These are phyloP conservation scores for Triplophysa rosa DNA, from an alignment of 2,113 vertebrate species.

Conservation along the genomic window DNA sequence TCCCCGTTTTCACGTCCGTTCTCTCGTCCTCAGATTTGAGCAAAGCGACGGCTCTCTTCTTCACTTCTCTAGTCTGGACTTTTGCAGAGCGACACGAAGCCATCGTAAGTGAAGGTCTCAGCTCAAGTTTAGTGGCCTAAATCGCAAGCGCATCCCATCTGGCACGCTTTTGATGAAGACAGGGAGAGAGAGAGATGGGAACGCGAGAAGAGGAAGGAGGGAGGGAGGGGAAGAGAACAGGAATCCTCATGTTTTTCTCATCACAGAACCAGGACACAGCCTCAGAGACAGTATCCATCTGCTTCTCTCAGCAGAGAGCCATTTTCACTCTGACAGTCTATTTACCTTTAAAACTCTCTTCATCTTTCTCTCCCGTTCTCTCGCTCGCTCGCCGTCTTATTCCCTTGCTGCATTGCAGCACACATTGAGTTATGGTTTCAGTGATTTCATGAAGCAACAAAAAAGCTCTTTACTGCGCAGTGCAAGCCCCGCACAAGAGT, in stretches of 20 bases:
- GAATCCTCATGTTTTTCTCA: constrained; percentile 28
- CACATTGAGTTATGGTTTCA: constrained; percentile 32
- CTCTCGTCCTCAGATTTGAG: background rate
- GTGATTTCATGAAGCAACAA: constrained; percentile 21
- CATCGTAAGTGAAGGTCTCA: constrained; percentile 12
- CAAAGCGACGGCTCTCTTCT: background rate
- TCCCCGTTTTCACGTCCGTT: background rate
- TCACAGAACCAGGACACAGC: constrained; percentile 41
- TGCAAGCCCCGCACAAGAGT: background rate
- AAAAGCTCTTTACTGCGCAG: constrained; percentile 18
- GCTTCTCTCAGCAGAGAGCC: constrained; percentile 61
- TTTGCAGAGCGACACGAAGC: background rate
- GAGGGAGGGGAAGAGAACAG: background rate
- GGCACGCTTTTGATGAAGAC: constrained; percentile 63
- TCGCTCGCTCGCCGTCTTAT: constrained; percentile 9
- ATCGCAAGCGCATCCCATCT: constrained; percentile 63
- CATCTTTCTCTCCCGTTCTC: constrained; percentile 45
- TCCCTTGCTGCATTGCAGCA: constrained; percentile 38
- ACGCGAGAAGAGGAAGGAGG: constrained; percentile 2
- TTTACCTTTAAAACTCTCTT: constrained; percentile 55
- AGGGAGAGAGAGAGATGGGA: constrained; percentile 45
- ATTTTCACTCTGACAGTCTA: constrained; percentile 38
- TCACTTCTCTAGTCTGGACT: constrained; percentile 21
- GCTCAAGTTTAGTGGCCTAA: constrained; percentile 14
- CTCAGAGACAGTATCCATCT: constrained; percentile 68